A percentile compares a stretch with the other conserved stretches of the same genome.
phyloP scores from a whole-genome alignment of 2,797 vertebrate species.

The Cephalopachus bancanus region DNA sequence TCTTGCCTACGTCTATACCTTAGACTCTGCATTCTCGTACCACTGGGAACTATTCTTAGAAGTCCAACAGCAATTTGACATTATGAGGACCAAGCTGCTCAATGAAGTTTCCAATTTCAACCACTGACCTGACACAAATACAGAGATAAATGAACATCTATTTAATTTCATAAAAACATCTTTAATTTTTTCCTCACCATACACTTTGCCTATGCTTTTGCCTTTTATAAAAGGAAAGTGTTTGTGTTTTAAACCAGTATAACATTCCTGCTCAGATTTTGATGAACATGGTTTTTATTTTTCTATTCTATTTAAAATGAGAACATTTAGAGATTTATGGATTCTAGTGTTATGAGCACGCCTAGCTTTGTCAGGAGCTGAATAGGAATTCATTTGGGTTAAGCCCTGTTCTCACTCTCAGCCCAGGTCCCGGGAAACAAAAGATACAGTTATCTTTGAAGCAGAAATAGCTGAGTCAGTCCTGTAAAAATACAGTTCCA shows the following conservation, averaged over 20 bases:
- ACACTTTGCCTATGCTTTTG: background rate
- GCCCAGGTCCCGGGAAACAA: background rate
- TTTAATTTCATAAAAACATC: slow-evolving; percentile 24
- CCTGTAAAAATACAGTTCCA: background rate
- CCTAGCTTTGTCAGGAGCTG: background rate
- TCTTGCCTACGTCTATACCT: background rate
- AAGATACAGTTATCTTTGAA: slow-evolving; percentile 35
- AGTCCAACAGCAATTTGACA: background rate
- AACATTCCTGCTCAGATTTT: slow-evolving; percentile 33
- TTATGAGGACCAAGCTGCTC: background rate
- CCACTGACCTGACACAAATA: background rate
- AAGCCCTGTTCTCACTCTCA: background rate
- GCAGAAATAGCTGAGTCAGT: slow-evolving; percentile 33
- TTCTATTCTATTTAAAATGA: slow-evolving; percentile 24
- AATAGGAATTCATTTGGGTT: slow-evolving; percentile 3
- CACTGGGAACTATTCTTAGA: background rate
- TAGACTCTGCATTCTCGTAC: background rate
- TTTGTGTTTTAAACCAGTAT: slow-evolving; percentile 42
- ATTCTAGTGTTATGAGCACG: background rate
- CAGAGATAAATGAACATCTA: background rate
- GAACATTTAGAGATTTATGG: slow-evolving; percentile 37
- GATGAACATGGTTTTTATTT: slow-evolving; percentile 51
- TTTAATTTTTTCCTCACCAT: slow-evolving; percentile 3
- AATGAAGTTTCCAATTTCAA: background rate
- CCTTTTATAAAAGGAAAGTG: background rate